Evolutionary conservation across 2,113 vertebrate species (phyloP).

Genomic region (Ammospiza nelsoni): DNA sequence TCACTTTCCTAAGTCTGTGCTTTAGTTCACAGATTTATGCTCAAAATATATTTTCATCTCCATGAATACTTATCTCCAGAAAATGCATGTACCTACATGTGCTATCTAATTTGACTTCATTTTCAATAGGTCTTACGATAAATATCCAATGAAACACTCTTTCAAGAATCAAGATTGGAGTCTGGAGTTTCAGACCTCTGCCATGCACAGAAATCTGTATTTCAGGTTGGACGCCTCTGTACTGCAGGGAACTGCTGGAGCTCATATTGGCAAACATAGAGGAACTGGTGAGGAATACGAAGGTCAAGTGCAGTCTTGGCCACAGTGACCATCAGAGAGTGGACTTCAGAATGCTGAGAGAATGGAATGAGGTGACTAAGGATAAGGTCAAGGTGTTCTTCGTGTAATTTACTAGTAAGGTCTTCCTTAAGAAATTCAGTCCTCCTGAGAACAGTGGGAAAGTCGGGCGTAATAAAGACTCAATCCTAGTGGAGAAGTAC

Average conservation of each 20-base stretch:
- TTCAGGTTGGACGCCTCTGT: neutral
- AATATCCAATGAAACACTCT: neutral
- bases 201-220: rapidly evolving
- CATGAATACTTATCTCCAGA: neutral
- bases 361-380: neutral
- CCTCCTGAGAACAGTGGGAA: neutral
- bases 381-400: neutral
- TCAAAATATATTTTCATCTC: neutral
- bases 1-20: neutral
- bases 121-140: neutral
- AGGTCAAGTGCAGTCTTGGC: neutral
- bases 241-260: neutral
- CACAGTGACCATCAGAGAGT: neutral
- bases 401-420: neutral
- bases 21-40: neutral
- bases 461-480: neutral
- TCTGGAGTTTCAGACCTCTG: neutral
- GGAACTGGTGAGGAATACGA: neutral
- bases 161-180: neutral
- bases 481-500: neutral
- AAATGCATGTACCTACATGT: neutral
- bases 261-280: neutral
- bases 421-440: neutral
- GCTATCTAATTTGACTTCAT: neutral
- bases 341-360: neutral